Conservation (phyloP, 64 coral and sea anemone genomes). For the Actinia tenebrosa region DNA sequence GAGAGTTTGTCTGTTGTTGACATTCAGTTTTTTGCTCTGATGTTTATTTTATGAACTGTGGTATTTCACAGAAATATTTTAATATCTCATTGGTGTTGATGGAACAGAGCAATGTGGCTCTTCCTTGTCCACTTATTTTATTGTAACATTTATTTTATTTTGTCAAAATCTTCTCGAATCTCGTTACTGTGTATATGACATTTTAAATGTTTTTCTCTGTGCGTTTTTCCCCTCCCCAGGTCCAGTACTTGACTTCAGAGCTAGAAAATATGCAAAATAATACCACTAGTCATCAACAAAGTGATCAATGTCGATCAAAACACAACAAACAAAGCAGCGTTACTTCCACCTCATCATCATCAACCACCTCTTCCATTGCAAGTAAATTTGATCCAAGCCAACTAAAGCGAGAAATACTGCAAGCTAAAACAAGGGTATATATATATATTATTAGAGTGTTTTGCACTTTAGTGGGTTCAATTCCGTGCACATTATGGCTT, state of each 20-base stretch:
- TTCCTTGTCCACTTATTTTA: too few species aligned
- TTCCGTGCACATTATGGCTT: too few species aligned
- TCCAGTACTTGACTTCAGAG: conserved; percentile 73
- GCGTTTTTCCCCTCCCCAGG: not conserved
- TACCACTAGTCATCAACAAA: not conserved
- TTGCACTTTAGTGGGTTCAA: too few species aligned
- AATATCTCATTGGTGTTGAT: too few species aligned
- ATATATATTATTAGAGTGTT: too few species aligned
- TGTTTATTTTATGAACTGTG: too few species aligned
- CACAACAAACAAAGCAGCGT: conserved; percentile 70
- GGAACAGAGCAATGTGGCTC: too few species aligned
- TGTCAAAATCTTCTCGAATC: too few species aligned
- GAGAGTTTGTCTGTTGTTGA: not conserved
- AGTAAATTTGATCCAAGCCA: conserved; percentile 76
- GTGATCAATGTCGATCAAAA: conserved; percentile 17
- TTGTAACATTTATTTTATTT: too few species aligned
- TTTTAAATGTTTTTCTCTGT: not conserved
- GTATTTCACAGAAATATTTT: too few species aligned
- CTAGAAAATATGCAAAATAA: conserved; percentile 67
- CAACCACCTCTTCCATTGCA: conserved; percentile 64
- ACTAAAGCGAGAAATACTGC: conserved; percentile 75
- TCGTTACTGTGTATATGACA: not conserved
- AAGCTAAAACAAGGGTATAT: conserved; percentile 69
- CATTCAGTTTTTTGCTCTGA: not conserved
- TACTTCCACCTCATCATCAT: conserved; percentile 59